Conservation (phyloP, 2,797 vertebrate genomes). For the Danio jaintianensis region DNA sequence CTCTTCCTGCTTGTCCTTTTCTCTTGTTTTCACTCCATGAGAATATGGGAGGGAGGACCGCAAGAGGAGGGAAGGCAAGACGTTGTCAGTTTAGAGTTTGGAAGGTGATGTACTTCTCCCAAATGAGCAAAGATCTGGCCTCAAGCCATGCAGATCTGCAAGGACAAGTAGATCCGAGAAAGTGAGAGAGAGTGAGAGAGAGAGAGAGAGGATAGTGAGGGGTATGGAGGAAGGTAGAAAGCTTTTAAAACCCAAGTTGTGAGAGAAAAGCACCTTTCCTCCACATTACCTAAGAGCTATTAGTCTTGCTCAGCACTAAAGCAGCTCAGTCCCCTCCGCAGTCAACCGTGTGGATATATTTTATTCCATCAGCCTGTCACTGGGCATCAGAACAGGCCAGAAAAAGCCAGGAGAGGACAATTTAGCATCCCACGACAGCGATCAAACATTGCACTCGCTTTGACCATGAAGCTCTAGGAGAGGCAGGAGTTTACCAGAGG, state of each 20-base stretch:
- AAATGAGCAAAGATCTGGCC: slow-evolving; percentile 54
- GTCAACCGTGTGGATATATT: slow-evolving; percentile 48
- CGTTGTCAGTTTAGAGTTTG: slow-evolving; percentile 3
- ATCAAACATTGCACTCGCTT: neutral
- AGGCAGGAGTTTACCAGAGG: neutral
- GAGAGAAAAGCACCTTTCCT: slow-evolving; percentile 48
- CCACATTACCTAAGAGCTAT: slow-evolving; percentile 41
- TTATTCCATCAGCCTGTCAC: slow-evolving; percentile 43
- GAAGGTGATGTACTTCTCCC: neutral
- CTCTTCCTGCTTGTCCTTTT: slow-evolving; percentile 8
- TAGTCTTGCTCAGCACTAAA: slow-evolving; percentile 35
- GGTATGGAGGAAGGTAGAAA: slow-evolving; percentile 16
- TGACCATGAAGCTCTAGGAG: neutral
- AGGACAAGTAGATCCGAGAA: slow-evolving; percentile 52
- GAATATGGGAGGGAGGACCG: slow-evolving; percentile 12
- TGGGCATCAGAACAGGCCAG: slow-evolving; percentile 17
- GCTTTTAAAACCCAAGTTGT: slow-evolving; percentile 41
- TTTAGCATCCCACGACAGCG: slow-evolving; percentile 7
- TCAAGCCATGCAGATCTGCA: slow-evolving; percentile 63
- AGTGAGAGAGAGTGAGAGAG: neutral
- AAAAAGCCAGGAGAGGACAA: slow-evolving; percentile 19
- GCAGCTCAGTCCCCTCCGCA: slow-evolving; percentile 40
- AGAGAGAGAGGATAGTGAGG: neutral
- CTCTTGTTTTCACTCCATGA: neutral
- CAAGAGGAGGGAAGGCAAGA: neutral